Percentiles rank a stretch among this genome's conserved stretches.
Evolutionary conservation across 1,140 invertebrate genomes (phyloP).

Genomic region (Araneus ventricosus): DNA sequence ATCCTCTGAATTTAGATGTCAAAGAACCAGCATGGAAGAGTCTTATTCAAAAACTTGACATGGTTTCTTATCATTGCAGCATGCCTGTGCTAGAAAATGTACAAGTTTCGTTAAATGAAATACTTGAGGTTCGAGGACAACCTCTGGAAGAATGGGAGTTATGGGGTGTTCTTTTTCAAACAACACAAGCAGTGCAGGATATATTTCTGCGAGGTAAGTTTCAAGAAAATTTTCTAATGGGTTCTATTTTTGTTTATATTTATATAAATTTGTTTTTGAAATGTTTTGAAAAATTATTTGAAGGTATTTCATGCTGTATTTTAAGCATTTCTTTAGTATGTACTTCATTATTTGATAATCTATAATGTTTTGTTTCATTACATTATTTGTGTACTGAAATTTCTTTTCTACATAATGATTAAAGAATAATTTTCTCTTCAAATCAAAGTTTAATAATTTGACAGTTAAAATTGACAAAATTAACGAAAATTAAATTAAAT

Average conservation of each 20-base stretch:
- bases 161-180: constrained; percentile 65
- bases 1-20: constrained; percentile 59
- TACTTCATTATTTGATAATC: too few relatives aligned
- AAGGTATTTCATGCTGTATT: too few relatives aligned
- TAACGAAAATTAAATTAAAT: too few relatives aligned
- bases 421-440: too few relatives aligned
- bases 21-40: constrained; percentile 69
- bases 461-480: too few relatives aligned
- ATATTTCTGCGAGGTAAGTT: constrained; percentile 62
- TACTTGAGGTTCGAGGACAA: constrained; percentile 65
- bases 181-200: constrained; percentile 61
- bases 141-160: constrained; percentile 64
- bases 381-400: too few relatives aligned
- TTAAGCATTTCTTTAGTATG: too few relatives aligned
- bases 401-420: too few relatives aligned
- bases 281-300: too few relatives aligned
- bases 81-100: constrained; percentile 73
- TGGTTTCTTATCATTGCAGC: constrained; percentile 74
- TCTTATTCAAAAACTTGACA: constrained; percentile 71
- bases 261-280: too few relatives aligned
- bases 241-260: background rate
- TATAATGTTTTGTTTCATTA: too few relatives aligned
- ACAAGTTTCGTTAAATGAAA: constrained; percentile 66
- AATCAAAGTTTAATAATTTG: too few relatives aligned
- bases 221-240: background rate